Evolutionary conservation across 2,113 vertebrate genomes (phyloP), one percentile per base, ranked within the genome.

Genomic region (Hymenochirus boettgeri): DNA sequence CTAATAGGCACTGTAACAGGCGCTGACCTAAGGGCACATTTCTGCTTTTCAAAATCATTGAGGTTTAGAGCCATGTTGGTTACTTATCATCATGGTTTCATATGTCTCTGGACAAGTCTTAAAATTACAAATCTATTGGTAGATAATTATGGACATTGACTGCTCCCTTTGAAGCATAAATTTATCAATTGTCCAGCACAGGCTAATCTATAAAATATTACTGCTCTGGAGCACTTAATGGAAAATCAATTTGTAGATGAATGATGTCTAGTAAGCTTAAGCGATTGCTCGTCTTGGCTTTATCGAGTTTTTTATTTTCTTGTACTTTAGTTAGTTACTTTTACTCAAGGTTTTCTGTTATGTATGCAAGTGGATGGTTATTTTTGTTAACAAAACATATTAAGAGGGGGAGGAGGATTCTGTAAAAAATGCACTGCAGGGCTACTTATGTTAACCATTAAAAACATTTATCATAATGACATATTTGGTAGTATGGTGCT

Each of bases 171-270:
- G 33, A 53, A 22, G 26, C 25, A 19, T 23, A 13, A 12, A 58
- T 60, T 60, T 39, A 52, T 69, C 56, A 60, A 45, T 60, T 48
- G 47, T 33, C 25, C 19, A 22, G 29, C 37, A 31, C 46, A 53
- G 35, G 15, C 47, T 12, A 52, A 42, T 7, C 46, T 46, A 25
- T 58, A 60, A 53, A 69, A 69, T 69, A 60, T 69, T 45, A 45
- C 56, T 27, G 18, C 35, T 53, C 23, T 13, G 26, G 56, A 37
- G 35, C 33, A 51, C 15, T 47, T 60, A 69, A 69, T 53, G 57
- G 48, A 27, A 59, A 53, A 35, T 69, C 65, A 42, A 69, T 69
- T 12, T 31, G 24, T 18, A 69, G 65, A 52, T 47, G 23, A 42
- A 67, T 67, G 19, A 57, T 53, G 13, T 45, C 19, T 22, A 27